Conservation (phyloP, 1,140 invertebrate genomes). For the Tetraneura akinire region DNA sequence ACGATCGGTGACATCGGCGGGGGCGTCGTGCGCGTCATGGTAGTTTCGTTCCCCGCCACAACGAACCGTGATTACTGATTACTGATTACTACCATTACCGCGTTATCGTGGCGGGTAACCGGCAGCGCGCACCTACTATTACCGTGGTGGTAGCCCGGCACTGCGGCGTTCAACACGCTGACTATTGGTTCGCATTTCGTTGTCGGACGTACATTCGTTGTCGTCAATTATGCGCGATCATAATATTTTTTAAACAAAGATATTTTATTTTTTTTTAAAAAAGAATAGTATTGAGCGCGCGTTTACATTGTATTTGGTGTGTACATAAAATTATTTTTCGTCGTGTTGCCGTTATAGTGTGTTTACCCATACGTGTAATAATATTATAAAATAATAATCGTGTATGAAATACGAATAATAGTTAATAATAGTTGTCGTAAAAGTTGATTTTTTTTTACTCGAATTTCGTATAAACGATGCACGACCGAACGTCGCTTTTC, state of each 20-base stretch:
- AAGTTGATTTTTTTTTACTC: too few relatives aligned
- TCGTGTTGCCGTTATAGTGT: too few relatives aligned
- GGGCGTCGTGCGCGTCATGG: neutral
- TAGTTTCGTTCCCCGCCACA: neutral
- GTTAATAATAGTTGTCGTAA: too few relatives aligned
- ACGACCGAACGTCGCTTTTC: too few relatives aligned
- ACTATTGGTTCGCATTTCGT: neutral
- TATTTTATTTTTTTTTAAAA: too few relatives aligned
- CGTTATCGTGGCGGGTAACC: neutral
- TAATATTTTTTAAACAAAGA: neutral
- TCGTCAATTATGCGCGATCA: neutral
- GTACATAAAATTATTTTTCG: too few relatives aligned
- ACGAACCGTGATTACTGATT: neutral
- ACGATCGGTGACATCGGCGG: neutral
- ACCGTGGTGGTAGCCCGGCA: neutral
- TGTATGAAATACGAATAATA: too few relatives aligned
- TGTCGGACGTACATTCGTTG: neutral
- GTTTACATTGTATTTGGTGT: too few relatives aligned
- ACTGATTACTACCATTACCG: neutral
- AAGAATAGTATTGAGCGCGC: neutral
- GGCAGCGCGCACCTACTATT: neutral
- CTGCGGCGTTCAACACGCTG: constrained; percentile 22
- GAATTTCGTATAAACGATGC: too few relatives aligned
- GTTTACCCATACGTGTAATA: too few relatives aligned
- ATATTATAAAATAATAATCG: too few relatives aligned